Conservation (phyloP, 2,113 vertebrate genomes). For the Indicator indicator region DNA sequence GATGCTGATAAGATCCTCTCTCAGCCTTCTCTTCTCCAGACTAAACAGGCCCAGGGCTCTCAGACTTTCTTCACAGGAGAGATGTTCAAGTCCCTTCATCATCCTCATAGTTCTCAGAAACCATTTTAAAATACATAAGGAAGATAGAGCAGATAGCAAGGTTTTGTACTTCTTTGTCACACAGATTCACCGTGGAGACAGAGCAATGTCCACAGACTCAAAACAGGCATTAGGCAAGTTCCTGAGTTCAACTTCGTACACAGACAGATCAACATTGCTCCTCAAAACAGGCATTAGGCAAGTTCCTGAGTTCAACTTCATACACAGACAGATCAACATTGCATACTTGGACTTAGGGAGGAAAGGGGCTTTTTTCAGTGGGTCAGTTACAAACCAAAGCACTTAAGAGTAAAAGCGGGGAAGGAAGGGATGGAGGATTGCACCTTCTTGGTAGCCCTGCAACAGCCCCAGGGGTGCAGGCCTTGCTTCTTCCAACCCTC, state of each 20-base stretch:
- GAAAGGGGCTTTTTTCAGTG: background rate
- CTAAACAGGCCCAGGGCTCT: no score
- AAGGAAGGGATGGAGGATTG: fast-evolving
- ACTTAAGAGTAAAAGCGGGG: background rate
- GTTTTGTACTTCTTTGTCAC: background rate
- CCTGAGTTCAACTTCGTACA: background rate
- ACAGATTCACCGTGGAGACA: background rate
- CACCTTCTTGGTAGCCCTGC: background rate
- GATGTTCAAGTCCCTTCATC: no score
- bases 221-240: background rate
- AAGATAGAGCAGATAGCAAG: background rate
- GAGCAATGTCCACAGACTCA: background rate
- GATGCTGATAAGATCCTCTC: no score
- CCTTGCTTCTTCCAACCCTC: background rate
- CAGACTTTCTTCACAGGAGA: no score
- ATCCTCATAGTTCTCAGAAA: background rate
- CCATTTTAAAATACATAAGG: background rate
- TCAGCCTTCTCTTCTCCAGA: no score
- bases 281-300: background rate
- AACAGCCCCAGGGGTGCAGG: background rate
- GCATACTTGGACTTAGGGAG: background rate
- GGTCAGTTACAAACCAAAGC: background rate
- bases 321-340: fast-evolving
- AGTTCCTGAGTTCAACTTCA: background rate
- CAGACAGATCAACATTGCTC: fast-evolving